These are phyloP conservation scores for Metopolophium dirhodum DNA, from an alignment of 1,140 invertebrate species.

Conservation along the genomic window DNA sequence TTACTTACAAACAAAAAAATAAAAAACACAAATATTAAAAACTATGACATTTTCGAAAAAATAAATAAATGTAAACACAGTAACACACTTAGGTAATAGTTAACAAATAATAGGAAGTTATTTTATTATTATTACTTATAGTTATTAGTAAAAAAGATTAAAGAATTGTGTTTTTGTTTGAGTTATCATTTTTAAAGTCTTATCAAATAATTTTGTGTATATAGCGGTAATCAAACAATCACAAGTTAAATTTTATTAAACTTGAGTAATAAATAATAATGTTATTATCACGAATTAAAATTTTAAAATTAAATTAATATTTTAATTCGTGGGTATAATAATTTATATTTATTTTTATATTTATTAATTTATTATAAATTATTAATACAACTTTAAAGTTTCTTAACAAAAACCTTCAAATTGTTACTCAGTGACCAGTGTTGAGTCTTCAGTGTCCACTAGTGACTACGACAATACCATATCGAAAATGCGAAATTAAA, in stretches of 20 bases:
- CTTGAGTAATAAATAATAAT: background rate
- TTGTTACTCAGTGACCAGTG: background rate
- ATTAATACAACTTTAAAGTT: background rate
- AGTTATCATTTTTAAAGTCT: constrained; percentile 31
- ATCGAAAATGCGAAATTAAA: background rate
- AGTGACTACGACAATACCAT: background rate
- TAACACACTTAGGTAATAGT: background rate
- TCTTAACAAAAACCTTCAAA: background rate
- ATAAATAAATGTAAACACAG: background rate
- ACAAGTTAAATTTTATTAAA: background rate
- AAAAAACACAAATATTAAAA: background rate
- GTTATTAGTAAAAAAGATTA: background rate
- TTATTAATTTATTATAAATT: background rate
- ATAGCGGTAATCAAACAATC: background rate
- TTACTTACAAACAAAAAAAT: background rate
- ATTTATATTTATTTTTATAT: background rate
- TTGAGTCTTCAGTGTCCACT: background rate
- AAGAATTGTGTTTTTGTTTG: constrained; percentile 29
- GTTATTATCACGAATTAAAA: background rate
- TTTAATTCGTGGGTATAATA: background rate
- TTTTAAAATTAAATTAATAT: too few species aligned
- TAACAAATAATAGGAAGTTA: background rate
- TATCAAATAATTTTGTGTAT: constrained; percentile 36
- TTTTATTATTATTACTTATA: background rate
- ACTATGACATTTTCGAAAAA: background rate